phyloP scores from a whole-genome alignment of 2,888 invertebrate genomes.

The Agriotes lineatus region DNA sequence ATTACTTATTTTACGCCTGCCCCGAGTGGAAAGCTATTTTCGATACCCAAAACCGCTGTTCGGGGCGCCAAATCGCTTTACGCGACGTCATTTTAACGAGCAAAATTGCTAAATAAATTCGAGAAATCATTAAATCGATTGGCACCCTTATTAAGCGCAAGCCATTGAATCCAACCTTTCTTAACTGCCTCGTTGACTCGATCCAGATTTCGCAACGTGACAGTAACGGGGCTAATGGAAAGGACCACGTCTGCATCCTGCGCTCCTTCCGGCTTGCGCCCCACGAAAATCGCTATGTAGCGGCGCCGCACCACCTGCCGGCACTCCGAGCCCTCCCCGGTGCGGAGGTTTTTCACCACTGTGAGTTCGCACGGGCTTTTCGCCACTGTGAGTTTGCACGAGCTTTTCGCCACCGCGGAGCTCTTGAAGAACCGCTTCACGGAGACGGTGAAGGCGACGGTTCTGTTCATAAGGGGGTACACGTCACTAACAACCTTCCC shows the following conservation, averaged over 20 bases:
- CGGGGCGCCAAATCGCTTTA: no score
- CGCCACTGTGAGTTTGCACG: no score
- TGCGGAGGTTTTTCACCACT: conserved; percentile 59
- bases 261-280: conserved; percentile 54
- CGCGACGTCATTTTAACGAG: no score
- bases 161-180: conserved; percentile 58
- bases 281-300: conserved; percentile 64
- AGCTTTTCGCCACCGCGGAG: conserved; percentile 53
- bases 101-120: neutral
- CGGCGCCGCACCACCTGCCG: conserved; percentile 61
- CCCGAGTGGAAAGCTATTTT: no score
- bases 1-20: no score
- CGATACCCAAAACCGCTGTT: no score
- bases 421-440: conserved; percentile 64
- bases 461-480: conserved; percentile 53
- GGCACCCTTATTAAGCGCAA: conserved; percentile 1
- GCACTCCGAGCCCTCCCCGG: conserved; percentile 63
- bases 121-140: neutral
- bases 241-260: conserved; percentile 60
- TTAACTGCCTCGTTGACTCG: conserved; percentile 62
- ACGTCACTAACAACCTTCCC: conserved; percentile 63
- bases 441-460: conserved; percentile 59
- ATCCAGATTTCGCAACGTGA: conserved; percentile 65
- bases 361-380: conserved; percentile 58
- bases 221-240: conserved; percentile 62